These are phyloP conservation scores for Dreissena polymorpha DNA, from an alignment of 1,140 invertebrate species.

Conservation along the genomic window DNA sequence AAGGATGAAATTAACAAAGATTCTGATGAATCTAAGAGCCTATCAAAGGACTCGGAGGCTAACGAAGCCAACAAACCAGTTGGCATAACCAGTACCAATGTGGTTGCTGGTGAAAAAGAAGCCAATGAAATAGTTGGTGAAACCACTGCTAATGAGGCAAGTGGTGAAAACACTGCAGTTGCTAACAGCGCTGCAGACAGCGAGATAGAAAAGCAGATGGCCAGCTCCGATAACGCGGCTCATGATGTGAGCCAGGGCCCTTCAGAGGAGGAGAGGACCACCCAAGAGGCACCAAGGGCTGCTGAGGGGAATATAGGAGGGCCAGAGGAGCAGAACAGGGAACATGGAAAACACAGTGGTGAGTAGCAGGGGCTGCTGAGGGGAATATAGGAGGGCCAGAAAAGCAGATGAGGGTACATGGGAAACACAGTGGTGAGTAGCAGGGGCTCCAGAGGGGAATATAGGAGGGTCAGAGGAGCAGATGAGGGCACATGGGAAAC, in stretches of 20 bases:
- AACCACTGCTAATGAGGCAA: conserved; percentile 13
- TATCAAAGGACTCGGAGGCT: conserved; percentile 5
- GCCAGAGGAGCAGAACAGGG: conserved; percentile 9
- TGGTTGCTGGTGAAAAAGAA: conserved; percentile 21
- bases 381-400: conserved; percentile 35
- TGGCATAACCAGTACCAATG: background rate
- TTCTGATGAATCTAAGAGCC: conserved; percentile 25
- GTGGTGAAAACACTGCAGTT: conserved; percentile 26
- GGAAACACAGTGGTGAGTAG: background rate
- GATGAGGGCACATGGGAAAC: conserved; percentile 13
- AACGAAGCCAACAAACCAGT: background rate
- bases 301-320: conserved; percentile 41
- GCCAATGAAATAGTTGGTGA: background rate
- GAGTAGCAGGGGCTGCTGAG: conserved; percentile 12
- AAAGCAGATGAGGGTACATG: conserved; percentile 4
- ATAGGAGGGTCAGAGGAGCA: conserved; percentile 16
- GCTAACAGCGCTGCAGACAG: background rate
- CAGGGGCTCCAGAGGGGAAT: background rate
- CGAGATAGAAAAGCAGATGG: conserved; percentile 29
- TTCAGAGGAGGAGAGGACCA: conserved; percentile 31
- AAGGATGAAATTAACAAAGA: conserved; percentile 14
- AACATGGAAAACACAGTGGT: too few relatives aligned
- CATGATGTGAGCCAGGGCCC: conserved; percentile 15
- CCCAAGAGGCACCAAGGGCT: conserved; percentile 24
- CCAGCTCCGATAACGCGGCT: background rate